These are phyloP conservation scores for Hyposoter dolosus DNA, from an alignment of 2,888 invertebrate genomes.

Conservation along the genomic window DNA sequence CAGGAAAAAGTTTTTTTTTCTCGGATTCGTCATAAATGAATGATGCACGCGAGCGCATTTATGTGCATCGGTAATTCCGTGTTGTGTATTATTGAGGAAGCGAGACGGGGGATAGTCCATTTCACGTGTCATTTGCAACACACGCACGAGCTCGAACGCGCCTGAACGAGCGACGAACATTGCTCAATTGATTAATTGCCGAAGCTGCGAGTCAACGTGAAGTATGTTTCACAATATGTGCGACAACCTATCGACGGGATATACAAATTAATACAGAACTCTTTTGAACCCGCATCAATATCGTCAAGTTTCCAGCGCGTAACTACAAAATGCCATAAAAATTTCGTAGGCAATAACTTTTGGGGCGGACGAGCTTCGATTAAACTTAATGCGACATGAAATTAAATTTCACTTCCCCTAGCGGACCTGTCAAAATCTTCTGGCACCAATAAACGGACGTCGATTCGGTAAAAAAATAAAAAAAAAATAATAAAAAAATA, in stretches of 20 bases:
- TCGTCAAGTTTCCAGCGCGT: neutral
- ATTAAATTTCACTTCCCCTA: neutral
- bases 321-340: constrained; percentile 1
- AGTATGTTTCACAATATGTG: neutral
- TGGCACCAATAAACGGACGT: neutral
- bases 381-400: neutral
- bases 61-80: neutral
- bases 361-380: neutral
- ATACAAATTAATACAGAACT: neutral
- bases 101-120: constrained; percentile 1
- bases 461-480: neutral
- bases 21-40: constrained; percentile 12
- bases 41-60: neutral
- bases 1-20: neutral
- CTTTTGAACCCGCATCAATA: neutral
- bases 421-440: neutral
- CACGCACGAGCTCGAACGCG: constrained; percentile 3
- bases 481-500: neutral
- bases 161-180: constrained; percentile 5
- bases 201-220: neutral
- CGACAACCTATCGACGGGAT: neutral
- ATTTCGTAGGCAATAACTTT: neutral
- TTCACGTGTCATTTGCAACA: constrained; percentile 30
- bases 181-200: constrained; percentile 19
- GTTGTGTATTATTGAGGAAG: neutral